Conservation (phyloP, 1,140 invertebrate genomes). For the Marisa cornuarietis region DNA sequence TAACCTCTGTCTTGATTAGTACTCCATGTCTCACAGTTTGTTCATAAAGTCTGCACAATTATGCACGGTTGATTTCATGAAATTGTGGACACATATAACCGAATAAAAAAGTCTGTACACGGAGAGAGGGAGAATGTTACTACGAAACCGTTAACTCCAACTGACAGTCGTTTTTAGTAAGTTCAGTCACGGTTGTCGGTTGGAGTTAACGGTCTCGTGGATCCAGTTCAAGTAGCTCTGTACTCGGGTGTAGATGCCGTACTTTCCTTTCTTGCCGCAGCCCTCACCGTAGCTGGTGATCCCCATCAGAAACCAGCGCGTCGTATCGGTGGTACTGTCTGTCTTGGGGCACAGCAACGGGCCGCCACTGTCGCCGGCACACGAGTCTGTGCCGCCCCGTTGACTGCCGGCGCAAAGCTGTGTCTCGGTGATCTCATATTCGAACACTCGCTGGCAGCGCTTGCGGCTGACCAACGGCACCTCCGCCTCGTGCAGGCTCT, state of each 20-base stretch:
- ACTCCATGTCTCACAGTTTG: too few species aligned
- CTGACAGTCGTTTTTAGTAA: too few species aligned
- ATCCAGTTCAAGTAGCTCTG: constrained; percentile 90
- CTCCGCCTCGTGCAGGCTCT: constrained; percentile 84
- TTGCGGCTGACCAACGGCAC: constrained; percentile 90
- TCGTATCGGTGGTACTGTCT: too few species aligned
- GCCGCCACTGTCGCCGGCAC: constrained; percentile 65
- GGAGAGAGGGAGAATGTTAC: too few species aligned
- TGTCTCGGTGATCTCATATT: constrained; percentile 74
- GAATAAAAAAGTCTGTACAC: too few species aligned
- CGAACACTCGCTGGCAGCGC: constrained; percentile 69
- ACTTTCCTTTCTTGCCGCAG: constrained; percentile 89
- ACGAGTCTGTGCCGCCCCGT: too few species aligned
- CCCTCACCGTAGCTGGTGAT: constrained; percentile 91
- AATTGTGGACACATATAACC: too few species aligned
- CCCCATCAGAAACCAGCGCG: too few species aligned
- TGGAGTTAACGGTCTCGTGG: constrained; percentile 63
- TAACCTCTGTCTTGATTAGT: too few species aligned
- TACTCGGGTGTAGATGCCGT: constrained; percentile 89
- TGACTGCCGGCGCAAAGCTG: constrained; percentile 72
- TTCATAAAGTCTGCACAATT: too few species aligned
- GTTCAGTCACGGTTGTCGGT: constrained; percentile 16
- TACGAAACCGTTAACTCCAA: too few species aligned
- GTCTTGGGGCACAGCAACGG: background rate
- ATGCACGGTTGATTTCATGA: too few species aligned